Base-by-base conservation (phyloP, 2,797 vertebrate species). In the Periophthalmus magnuspinnatus region DNA sequence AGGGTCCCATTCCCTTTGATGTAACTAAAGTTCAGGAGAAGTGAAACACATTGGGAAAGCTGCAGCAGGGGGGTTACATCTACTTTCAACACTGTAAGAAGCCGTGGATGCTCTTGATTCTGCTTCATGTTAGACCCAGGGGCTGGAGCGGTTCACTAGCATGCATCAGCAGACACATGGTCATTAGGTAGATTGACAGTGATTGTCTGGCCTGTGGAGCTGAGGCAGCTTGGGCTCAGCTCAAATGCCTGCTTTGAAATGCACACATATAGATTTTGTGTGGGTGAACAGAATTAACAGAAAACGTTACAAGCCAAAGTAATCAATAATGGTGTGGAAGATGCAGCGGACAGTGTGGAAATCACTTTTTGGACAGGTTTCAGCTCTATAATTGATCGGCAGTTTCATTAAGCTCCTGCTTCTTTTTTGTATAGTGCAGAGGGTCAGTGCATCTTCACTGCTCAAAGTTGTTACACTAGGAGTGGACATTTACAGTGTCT, bases 111-210 rank as follows among this genome's bases (percentile, higher is more conserved):
- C 87, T 90, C 85, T 87, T 76, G 83, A 90, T 90, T 90, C 89
- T 89, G 85, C 89, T 90, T 90, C 88, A 90, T 90, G 86, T 89
- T 85, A 86, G 80, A 88, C 84, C 80, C 76, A n/a, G 82, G 80
- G 86, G 87, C 79, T 81, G 71, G 74, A 72, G 74, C 72, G 63
- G 80, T 88, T 85, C 86, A 79, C 80, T 84, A 81, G 84, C 81
- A 81, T 86, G 87, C 89, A 88, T 90, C 89, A 83, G 88, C 89
- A 91, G 89, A 88, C 90, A 89, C 81, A 86, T 80, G 90, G 90
- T 91, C 90, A 90, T 91, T 92, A 91, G 86, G 85, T 81, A 92
- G 91, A 92, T 90, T 91, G 91, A 91, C 90, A 91, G 90, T 89
- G 84, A 90, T 88, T 89, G 90, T 93, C 90, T 83, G 86, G 84